These are phyloP conservation scores for Magallana nippona DNA, from an alignment of 2,888 invertebrate species.

Conservation along the genomic window DNA sequence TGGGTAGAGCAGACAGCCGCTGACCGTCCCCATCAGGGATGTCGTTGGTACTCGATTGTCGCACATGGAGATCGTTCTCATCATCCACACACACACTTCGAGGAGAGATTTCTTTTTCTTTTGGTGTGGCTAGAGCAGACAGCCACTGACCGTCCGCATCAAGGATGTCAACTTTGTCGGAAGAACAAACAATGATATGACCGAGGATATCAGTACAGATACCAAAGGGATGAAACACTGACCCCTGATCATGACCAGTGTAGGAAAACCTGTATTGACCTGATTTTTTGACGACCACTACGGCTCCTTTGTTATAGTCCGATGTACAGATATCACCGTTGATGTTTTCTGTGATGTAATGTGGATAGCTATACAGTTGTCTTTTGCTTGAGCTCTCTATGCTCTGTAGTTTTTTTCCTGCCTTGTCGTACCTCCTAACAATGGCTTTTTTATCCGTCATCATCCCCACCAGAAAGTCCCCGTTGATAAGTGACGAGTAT, in stretches of 20 bases:
- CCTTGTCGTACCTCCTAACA: not conserved
- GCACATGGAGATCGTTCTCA: no score
- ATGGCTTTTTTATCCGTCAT: not conserved
- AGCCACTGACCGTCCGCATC: not conserved
- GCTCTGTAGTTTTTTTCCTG: constrained; percentile 5
- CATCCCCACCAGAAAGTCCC: not conserved
- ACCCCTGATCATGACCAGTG: not conserved
- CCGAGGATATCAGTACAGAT: constrained; percentile 13
- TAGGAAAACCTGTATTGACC: not conserved
- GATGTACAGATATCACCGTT: constrained; percentile 2
- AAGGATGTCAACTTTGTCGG: no score
- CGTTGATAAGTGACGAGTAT: not conserved
- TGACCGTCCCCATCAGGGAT: no score
- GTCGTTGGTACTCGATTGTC: no score
- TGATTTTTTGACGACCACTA: no score
- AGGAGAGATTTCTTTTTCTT: not conserved
- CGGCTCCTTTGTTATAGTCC: not conserved
- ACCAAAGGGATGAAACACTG: not conserved
- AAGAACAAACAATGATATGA: not conserved
- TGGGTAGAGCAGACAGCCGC: no score
- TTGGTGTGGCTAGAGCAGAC: not conserved
- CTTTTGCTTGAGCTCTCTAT: not conserved
- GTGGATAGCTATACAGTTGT: not conserved
- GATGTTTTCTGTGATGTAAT: not conserved
- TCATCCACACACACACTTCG: no score